Conservation (phyloP, 2,888 invertebrate species). For the Vesta saturnalis region DNA sequence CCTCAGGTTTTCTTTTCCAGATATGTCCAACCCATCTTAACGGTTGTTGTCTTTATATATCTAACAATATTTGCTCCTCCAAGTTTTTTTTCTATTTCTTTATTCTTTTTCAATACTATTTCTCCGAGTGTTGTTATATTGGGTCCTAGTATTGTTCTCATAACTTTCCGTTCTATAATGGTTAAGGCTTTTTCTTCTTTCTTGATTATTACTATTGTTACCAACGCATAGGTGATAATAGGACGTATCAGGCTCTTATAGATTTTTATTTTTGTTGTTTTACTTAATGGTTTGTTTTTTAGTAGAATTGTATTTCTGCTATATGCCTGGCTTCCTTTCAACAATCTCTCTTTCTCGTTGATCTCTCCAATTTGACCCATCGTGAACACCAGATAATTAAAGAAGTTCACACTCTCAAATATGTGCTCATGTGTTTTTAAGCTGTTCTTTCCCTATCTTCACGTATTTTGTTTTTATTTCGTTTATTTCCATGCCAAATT, state of each 20-base stretch:
- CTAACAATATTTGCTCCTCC: background rate
- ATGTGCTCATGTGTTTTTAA: too few species aligned
- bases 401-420: too few species aligned
- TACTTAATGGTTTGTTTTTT: background rate
- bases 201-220: background rate
- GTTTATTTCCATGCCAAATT: too few species aligned
- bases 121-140: background rate
- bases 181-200: background rate
- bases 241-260: too few species aligned
- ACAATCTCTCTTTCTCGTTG: background rate
- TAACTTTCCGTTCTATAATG: background rate
- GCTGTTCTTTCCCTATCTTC: too few species aligned
- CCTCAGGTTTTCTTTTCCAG: background rate
- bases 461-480: too few species aligned
- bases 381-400: too few species aligned
- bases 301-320: too few species aligned
- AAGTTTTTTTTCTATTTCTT: background rate
- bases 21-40: background rate
- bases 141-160: background rate
- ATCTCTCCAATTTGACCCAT: background rate
- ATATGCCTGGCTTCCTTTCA: background rate
- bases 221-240: background rate
- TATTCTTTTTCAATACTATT: background rate
- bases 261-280: too few species aligned
- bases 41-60: background rate